These are phyloP conservation scores for Gallinago jamesoni DNA, from an alignment of 2,113 vertebrate species.

Conservation along the genomic window DNA sequence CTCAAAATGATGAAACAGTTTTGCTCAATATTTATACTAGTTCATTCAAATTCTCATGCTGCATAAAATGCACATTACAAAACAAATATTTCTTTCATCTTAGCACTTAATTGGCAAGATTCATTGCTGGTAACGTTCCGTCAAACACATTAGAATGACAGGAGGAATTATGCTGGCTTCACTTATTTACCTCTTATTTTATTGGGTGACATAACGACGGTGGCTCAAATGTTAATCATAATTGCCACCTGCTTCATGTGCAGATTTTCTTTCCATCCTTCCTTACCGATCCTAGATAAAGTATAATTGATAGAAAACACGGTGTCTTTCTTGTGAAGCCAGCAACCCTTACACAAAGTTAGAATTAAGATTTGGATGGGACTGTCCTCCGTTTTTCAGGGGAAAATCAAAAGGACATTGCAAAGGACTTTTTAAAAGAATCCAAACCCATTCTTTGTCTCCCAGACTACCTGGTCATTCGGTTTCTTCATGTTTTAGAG, in stretches of 20 bases:
- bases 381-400: not conserved
- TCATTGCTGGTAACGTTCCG: not conserved
- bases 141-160: not conserved
- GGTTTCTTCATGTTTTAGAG: not conserved
- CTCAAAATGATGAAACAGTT: not conserved
- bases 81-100: slow-evolving; percentile 48
- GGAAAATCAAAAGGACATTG: not conserved
- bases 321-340: not conserved
- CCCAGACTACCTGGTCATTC: not conserved
- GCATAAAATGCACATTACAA: not conserved
- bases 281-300: not conserved
- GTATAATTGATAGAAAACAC: not conserved
- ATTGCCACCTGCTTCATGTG: not conserved
- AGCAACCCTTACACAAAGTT: not conserved
- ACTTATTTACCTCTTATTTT: not conserved
- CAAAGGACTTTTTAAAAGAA: not conserved
- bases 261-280: not conserved
- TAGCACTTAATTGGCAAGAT: not conserved
- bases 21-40: slow-evolving; percentile 14
- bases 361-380: not conserved
- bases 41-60: not conserved
- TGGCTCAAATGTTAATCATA: not conserved
- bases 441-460: not conserved
- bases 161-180: not conserved
- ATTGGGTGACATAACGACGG: not conserved